Base-by-base conservation (phyloP, 2,888 invertebrate genomes). In the Tetanocera ferruginea region DNA sequence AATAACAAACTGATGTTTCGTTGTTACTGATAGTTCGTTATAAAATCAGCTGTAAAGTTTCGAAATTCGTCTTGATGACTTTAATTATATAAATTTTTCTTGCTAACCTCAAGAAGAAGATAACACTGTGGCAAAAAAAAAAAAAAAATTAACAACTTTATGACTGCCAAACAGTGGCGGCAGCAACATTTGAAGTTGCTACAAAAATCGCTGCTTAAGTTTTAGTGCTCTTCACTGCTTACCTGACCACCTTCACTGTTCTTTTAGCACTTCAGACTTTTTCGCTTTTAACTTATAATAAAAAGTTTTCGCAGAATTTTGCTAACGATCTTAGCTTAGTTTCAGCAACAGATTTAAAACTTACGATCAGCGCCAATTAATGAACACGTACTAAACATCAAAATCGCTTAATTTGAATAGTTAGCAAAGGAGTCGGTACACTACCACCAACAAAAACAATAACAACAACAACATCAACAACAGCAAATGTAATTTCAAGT, bases 351-450 rank as follows among this genome's bases (percentile, higher is more conserved):
- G 28, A 71, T 51, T 62, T 73, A 28, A 71, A 73, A 60, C 73
- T 73, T 49, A 60, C 73, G 62, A 73, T 73, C 73, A 62, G 23
- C 25, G 49, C 62, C 73, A 73, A 62, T 73, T 73, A 73, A 73
- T 73, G 73, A 73, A 73, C 62, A 73, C 60, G 73, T 73, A 57
- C 62, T 73, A 73, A 73, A 73, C 73, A 60, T 73, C 60, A 73
- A 73, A 73, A 14, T 49, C 73, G n/a, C 55, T 31, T 64, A 31
- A 28, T 31, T 64, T 64, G n/a, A n/a, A 64, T 31, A 55, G 55
- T 64, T 51, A 23, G 43, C 43, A 31, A 25, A 3, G 66, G 37
- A 43, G 23, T 37, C 43, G 66, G 19, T 17, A 19, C 19, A 43
- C n/a, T n/a, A 11, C 3, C 34, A 14, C 28, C 14, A 28, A 28